Conservation (phyloP, 1,140 invertebrate genomes). For the Drosophila pandora region DNA sequence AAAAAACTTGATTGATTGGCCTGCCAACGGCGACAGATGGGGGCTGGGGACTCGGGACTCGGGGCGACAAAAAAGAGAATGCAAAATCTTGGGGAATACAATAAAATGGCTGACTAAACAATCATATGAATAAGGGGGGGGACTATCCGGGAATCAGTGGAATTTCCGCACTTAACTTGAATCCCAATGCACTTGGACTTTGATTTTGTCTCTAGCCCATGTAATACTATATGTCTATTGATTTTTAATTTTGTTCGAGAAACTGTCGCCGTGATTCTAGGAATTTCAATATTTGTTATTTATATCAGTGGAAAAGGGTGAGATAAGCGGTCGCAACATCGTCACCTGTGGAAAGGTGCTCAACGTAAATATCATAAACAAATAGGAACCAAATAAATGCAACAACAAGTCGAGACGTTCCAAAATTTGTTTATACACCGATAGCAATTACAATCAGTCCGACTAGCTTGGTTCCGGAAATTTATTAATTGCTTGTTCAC, state of each 20-base stretch:
- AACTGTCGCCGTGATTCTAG: constrained; percentile 23
- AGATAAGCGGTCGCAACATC: constrained; percentile 35
- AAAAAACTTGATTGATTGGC: constrained; percentile 55
- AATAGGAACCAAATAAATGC: constrained; percentile 18
- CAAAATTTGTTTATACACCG: constrained; percentile 47
- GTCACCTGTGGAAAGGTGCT: constrained; percentile 46
- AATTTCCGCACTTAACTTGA: constrained; percentile 21
- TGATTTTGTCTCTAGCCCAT: constrained; percentile 15
- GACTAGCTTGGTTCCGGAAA: constrained; percentile 34
- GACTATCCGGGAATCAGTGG: constrained; percentile 6
- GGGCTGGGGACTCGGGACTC: background rate
- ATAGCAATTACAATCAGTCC: constrained; percentile 47
- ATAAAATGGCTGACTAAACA: constrained; percentile 28
- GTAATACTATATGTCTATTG: constrained; percentile 29
- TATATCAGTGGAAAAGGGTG: constrained; percentile 30
- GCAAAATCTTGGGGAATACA: constrained; percentile 21
- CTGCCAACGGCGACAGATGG: constrained; percentile 22
- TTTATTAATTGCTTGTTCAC: constrained; percentile 49
- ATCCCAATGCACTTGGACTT: constrained; percentile 31
- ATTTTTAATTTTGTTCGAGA: constrained; percentile 27
- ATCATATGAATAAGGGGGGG: background rate
- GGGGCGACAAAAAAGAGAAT: constrained; percentile 17
- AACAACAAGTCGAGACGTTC: constrained; percentile 9
- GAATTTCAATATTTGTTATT: constrained; percentile 55
- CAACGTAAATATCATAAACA: constrained; percentile 44